Evolutionary conservation across 2,797 vertebrate genomes (phyloP), one percentile per base, ranked within the genome.

Genomic region (Margarornis squamiger): DNA sequence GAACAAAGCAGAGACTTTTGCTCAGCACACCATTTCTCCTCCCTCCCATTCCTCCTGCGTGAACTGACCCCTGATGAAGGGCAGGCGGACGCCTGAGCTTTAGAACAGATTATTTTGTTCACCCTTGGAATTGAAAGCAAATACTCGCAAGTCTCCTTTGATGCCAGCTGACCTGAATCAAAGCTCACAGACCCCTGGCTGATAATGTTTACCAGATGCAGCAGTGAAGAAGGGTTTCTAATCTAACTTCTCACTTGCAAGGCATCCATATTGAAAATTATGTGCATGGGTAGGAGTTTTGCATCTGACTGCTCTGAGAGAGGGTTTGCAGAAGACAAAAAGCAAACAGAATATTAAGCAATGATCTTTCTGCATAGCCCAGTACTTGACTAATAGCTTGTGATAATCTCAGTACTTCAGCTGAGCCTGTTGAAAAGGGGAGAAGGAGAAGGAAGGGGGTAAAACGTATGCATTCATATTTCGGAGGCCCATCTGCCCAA

Each of bases 131-230:
- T 12, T 45, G 86, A 93, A 95, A 87, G 86, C 83, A 86, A 92
- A 92, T 49, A 59, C 68, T 95, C 55, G 49, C 32, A 36, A 62
- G 66, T 55, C 55, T 70, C 67, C 70, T 94, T 96, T 93, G 74
- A 86, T 93, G 70, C 73, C 87, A 83, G 67, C 66, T 73, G 90
- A 90, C 80, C 68, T 88, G 66, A 91, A 86, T 92, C 85, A 90
- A 96, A 95, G 90, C 83, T 80, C 6, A 2, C 55, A 74, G 83
- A 61, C 66, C 66, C 45, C 68, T 74, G 54, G 79, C 82, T 90
- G 74, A 91, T 80, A 81, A 94, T 83, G 81, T 89, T 93, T 82
- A 52, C 88, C 90, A 95, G 78, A 87, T 79, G 72, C 20, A 4
- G 70, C 59, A 55, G 70, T 29, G 46, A 41, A 94, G 39, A 77